Conservation (phyloP, 2,888 invertebrate genomes). For the Eurytoma adleriae region DNA sequence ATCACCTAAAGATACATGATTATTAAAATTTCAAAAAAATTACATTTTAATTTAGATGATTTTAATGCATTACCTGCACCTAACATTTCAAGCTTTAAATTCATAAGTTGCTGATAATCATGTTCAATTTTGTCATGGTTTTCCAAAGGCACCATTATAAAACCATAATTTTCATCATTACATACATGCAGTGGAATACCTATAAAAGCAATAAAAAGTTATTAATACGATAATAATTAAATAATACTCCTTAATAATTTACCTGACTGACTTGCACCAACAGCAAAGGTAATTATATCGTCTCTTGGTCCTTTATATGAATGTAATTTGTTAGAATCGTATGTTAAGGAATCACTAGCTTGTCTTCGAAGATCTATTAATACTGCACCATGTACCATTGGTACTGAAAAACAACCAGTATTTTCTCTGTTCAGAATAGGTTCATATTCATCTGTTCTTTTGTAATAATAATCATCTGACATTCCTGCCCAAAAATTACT, state of each 20-base stretch:
- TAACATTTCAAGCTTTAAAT: slow-evolving; percentile 86
- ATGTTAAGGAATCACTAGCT: slow-evolving; percentile 84
- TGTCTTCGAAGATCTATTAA: slow-evolving; percentile 84
- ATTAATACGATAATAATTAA: neutral
- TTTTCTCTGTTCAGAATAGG: slow-evolving; percentile 84
- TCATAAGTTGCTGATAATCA: slow-evolving; percentile 85
- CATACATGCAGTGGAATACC: slow-evolving; percentile 84
- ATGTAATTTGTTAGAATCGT: slow-evolving; percentile 80
- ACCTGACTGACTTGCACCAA: slow-evolving; percentile 81
- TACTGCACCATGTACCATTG: slow-evolving; percentile 94
- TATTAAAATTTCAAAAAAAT: neutral
- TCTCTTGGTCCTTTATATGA: slow-evolving; percentile 89
- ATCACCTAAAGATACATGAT: slow-evolving; percentile 64
- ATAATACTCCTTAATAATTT: neutral
- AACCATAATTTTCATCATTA: slow-evolving; percentile 90
- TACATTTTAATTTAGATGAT: neutral
- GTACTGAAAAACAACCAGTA: slow-evolving; percentile 88
- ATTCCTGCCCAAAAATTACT: slow-evolving; percentile 99
- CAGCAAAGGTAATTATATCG: slow-evolving; percentile 95
- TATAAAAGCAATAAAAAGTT: slow-evolving; percentile 76
- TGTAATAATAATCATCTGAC: slow-evolving; percentile 89
- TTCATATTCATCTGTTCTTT: slow-evolving; percentile 89
- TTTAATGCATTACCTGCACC: slow-evolving; percentile 76
- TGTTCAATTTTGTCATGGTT: slow-evolving; percentile 80
- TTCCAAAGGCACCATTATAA: slow-evolving; percentile 88